Percentiles rank a stretch among this genome's conserved stretches.
phyloP scores from a whole-genome alignment of 2,888 invertebrate species.

The Craniophora ligustri region DNA sequence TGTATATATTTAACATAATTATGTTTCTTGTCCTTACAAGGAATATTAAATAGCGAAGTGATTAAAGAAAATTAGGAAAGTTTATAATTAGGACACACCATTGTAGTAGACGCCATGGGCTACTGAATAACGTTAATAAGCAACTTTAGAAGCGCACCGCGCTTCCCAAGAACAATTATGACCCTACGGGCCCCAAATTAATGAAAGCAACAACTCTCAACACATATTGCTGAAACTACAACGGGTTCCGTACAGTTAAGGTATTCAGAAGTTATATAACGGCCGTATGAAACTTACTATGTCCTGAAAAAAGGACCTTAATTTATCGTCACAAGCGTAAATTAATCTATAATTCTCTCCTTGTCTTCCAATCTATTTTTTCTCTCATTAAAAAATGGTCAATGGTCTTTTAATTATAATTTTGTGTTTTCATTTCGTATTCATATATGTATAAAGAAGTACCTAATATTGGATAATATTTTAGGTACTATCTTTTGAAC shows the following conservation, averaged over 20 bases:
- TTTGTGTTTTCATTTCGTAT: too few relatives aligned
- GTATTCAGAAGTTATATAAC: conserved; percentile 42
- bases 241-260: conserved; percentile 54
- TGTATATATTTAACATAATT: too few relatives aligned
- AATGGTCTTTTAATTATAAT: too few relatives aligned
- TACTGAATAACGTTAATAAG: conserved; percentile 72
- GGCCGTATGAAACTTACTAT: conserved; percentile 9
- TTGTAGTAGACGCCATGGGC: conserved; percentile 65
- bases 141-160: conserved; percentile 70
- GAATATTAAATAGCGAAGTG: conserved; percentile 55
- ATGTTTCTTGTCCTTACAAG: too few relatives aligned
- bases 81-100: conserved; percentile 68
- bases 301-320: not conserved
- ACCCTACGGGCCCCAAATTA: conserved; percentile 74
- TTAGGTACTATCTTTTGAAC: too few relatives aligned
- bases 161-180: conserved; percentile 77
- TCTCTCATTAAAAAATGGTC: too few relatives aligned
- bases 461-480: too few relatives aligned
- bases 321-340: not conserved
- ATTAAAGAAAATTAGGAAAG: conserved; percentile 83
- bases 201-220: conserved; percentile 74
- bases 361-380: too few relatives aligned
- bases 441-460: too few relatives aligned
- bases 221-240: conserved; percentile 63
- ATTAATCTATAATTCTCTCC: too few relatives aligned